Base-by-base conservation (phyloP, 2,888 invertebrate genomes). In the Erannis defoliaria region DNA sequence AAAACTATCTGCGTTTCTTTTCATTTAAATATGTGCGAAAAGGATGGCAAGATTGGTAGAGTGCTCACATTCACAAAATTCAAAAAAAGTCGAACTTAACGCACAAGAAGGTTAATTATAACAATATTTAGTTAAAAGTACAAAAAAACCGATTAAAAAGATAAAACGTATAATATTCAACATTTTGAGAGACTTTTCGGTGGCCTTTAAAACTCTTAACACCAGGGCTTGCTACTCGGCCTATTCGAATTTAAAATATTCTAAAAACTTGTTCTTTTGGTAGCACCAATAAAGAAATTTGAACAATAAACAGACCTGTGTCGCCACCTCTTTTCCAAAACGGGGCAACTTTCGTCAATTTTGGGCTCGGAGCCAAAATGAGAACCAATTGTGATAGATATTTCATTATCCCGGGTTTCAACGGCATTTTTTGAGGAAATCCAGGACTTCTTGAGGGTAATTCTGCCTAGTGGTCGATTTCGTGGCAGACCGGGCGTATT, bases 391-490 rank as follows among this genome's bases (percentile, higher is more conserved):
- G 29, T 26, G 18, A 37, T 10, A 5, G n/a, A 16, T 37, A 18
- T 23, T 14, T 1, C 6, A 8, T 10, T 9, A 10, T n/a, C 19
- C 14, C n/a, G 14, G n/a, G 18, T 50, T 45, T 82, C 78, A 90
- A 64, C 90, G 89, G 62, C 90, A 90, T 70, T 91, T 91, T 66
- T 89, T 89, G 26, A 93, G 77, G 62, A 93, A 92, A 1, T 91
- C 89, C 9, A 91, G 42, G 0, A 92, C 88, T 71, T 92, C 88
- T 1, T 71, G 70, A 0, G 90, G 89, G 62, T 88, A 90, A 48
- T 85, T 81, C 5, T 79, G 80, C 5, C 86, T 71, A 0, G 84
- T 78, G 0, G 84, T 69, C 0, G 90, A 86, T 14, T 85, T 87
- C 5, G 79, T 72, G 0, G 90, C 90, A 0, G 84, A 75, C 0